Base-by-base conservation (phyloP, 2,888 invertebrate species). In the Cecidostiba fungosa region DNA sequence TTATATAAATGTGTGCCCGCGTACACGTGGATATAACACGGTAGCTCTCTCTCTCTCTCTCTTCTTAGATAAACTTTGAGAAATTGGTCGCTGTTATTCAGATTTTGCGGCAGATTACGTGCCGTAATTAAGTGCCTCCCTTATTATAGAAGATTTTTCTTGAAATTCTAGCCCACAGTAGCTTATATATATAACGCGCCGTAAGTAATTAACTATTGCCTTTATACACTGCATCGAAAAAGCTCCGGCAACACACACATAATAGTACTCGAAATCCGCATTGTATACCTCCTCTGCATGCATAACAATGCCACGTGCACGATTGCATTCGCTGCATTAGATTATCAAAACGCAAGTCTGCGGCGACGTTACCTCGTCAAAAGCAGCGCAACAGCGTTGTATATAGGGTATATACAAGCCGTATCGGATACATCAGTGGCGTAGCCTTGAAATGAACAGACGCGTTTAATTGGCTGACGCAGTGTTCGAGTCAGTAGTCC, bases 1-100 rank as follows among this genome's bases (percentile, higher is more conserved):
- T 19, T 59, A 70, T 70, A 32, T 66, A 66, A 62, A 36, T 16
- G 43, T 16, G 74, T 29, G 19, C n/a, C 62, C 23, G 62, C 23
- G 23, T 66, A 66, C 14, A 16, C 16, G n/a, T 66, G 23, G 3
- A 66, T 81, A 47, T 66, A 69, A 5, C 72, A n/a, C n/a, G 4
- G 39, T 10, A 43, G 26, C 23, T 23, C 2, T 62, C 54, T n/a
- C n/a, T n/a, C 19, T 5, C 54, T 54, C n/a, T 59, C 54, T 59
- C 76, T 82, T 84, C 87, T 89, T 87, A 88, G 89, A 90, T 89
- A 90, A 90, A 90, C 88, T 89, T 59, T 90, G 89, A 90, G 87
- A 89, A 91, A 91, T 90, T 89, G 89, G 89, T 85, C 89, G 86
- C 88, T 89, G 88, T 91, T 91, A 90, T 90, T 91, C 91, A 89